Conservation (phyloP, 2,113 vertebrate genomes). For the Aptenodytes forsteri region DNA sequence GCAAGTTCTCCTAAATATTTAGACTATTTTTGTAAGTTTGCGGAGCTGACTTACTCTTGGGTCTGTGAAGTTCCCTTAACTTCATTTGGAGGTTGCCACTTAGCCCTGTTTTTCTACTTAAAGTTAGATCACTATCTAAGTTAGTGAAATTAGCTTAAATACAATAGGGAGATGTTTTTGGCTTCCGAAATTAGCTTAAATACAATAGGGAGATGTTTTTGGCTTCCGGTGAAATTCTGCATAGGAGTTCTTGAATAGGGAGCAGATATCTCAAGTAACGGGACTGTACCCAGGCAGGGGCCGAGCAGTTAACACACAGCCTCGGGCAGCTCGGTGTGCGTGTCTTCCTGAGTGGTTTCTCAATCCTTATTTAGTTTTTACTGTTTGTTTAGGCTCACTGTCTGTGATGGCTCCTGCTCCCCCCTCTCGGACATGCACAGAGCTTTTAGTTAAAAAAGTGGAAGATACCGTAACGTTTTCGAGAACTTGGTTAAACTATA, state of each 20-base stretch:
- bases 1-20: neutral
- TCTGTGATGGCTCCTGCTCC: slow-evolving; percentile 58
- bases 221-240: neutral
- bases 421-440: neutral
- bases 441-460: slow-evolving; percentile 2
- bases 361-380: slow-evolving; percentile 36
- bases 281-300: neutral
- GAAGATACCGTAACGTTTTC: neutral
- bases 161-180: neutral
- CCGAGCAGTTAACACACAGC: slow-evolving; percentile 23
- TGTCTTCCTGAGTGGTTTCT: neutral
- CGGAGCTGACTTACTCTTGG: neutral
- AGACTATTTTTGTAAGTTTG: neutral
- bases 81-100: neutral
- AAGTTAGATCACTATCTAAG: neutral
- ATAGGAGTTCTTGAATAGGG: neutral
- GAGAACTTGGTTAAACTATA: neutral
- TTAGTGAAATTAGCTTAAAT: neutral
- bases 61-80: neutral
- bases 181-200: neutral
- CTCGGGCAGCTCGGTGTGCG: neutral
- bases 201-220: neutral
- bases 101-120: neutral
- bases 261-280: neutral
- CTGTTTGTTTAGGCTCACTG: slow-evolving; percentile 48